These are phyloP conservation scores for Nudaria mundana DNA, from an alignment of 2,888 invertebrate species.

Conservation along the genomic window DNA sequence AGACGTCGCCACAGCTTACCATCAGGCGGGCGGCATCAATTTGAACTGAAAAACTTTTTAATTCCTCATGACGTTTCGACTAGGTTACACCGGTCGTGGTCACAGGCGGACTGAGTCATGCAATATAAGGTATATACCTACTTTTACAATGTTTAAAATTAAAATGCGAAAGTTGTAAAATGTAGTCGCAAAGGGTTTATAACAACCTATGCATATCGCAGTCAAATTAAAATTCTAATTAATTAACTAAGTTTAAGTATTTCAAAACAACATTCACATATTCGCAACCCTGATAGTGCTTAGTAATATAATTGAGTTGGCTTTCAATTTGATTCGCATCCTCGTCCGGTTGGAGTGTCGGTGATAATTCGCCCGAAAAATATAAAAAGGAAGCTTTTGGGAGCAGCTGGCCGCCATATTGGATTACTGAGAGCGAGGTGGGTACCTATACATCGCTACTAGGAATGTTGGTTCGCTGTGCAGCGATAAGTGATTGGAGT, in stretches of 20 bases:
- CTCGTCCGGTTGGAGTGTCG: constrained; percentile 71
- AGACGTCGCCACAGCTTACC: too few species aligned
- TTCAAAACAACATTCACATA: too few species aligned
- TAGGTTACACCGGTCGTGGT: too few species aligned
- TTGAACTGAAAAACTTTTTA: too few species aligned
- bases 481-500: constrained; percentile 22
- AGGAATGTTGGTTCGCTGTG: constrained; percentile 4
- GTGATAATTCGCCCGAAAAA: constrained; percentile 80
- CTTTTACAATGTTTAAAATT: too few species aligned
- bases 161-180: too few species aligned
- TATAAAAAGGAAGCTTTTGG: constrained; percentile 71
- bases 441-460: constrained; percentile 22
- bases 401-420: constrained; percentile 73
- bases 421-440: constrained; percentile 58
- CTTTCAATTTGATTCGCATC: constrained; percentile 81
- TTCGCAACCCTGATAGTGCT: constrained; percentile 60
- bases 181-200: too few species aligned
- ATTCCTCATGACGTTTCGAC: too few species aligned
- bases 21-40: too few species aligned
- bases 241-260: not conserved
- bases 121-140: too few species aligned
- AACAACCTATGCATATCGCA: not conserved
- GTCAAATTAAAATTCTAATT: not conserved
- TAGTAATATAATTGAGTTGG: constrained; percentile 78
- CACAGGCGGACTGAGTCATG: too few species aligned